Conservation (phyloP, 2,113 vertebrate genomes). For the Donacobius atricapilla region DNA sequence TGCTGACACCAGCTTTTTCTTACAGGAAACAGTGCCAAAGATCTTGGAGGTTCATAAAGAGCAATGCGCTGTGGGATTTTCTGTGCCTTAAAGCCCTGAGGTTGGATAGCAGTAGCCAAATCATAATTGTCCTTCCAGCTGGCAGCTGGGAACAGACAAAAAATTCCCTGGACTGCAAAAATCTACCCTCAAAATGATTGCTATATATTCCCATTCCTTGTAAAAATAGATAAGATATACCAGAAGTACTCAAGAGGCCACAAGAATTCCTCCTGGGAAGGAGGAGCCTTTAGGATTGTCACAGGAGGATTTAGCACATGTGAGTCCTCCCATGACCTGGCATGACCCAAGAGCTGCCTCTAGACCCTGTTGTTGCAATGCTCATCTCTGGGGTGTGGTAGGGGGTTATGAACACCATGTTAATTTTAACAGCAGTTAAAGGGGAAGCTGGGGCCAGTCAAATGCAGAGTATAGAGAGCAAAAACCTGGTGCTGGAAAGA, state of each 20-base stretch:
- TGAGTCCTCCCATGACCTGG: not conserved
- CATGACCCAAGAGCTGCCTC: not conserved
- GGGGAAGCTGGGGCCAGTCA: not conserved
- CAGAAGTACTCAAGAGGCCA: not conserved
- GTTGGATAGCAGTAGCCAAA: not conserved
- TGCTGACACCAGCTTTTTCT: not conserved
- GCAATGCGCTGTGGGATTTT: not conserved
- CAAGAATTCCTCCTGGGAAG: not conserved
- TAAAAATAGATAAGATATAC: not conserved
- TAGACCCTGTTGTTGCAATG: not conserved
- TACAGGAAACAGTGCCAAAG: not conserved
- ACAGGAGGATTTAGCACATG: not conserved
- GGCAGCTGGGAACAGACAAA: not conserved
- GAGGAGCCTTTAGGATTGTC: not conserved
- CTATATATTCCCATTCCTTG: not conserved
- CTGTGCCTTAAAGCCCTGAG: not conserved
- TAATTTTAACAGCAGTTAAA: not conserved
- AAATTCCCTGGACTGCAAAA: not conserved
- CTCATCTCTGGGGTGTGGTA: not conserved
- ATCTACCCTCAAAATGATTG: not conserved
- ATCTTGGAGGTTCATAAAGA: not conserved
- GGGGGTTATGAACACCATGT: fast-evolving
- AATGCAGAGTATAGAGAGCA: not conserved
- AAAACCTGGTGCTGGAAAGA: not conserved
- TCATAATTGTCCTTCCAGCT: not conserved